Percentiles rank a stretch among this genome's conserved stretches.
Conservation (phyloP, 23 tunicate genomes). For the Styela clava region DNA sequence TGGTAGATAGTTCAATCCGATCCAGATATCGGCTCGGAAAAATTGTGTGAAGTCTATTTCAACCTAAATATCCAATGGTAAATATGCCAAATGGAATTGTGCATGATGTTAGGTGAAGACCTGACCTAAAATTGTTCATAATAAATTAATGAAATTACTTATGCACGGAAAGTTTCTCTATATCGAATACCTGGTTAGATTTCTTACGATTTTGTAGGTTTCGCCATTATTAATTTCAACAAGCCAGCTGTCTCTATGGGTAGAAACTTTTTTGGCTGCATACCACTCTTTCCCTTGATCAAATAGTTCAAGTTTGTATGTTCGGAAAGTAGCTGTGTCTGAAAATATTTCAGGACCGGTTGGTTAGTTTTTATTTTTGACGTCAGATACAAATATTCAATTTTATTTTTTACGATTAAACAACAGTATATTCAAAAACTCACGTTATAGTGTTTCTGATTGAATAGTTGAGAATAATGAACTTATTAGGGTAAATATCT, state of each 20-base stretch:
- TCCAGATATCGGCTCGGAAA: neutral
- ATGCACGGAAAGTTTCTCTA: neutral
- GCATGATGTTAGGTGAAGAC: neutral
- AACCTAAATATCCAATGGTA: neutral
- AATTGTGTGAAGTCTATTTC: neutral
- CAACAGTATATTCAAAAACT: too few species aligned
- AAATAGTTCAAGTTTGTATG: neutral
- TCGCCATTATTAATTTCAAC: neutral
- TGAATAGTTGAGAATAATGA: neutral
- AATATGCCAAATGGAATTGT: neutral
- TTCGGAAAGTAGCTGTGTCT: neutral
- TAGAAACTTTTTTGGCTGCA: neutral
- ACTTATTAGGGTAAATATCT: neutral
- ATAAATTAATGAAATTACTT: neutral
- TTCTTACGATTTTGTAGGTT: neutral
- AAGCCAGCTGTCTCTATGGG: neutral
- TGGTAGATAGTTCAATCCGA: neutral
- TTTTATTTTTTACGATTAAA: too few species aligned
- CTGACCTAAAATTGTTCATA: too few species aligned
- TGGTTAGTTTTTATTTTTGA: neutral
- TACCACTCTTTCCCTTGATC: neutral
- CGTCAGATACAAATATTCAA: neutral
- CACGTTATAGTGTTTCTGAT: too few species aligned
- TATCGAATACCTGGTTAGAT: neutral
- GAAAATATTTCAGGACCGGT: neutral